Evolutionary conservation across 2,888 invertebrate species (phyloP).

Genomic region (Pteria penguin): DNA sequence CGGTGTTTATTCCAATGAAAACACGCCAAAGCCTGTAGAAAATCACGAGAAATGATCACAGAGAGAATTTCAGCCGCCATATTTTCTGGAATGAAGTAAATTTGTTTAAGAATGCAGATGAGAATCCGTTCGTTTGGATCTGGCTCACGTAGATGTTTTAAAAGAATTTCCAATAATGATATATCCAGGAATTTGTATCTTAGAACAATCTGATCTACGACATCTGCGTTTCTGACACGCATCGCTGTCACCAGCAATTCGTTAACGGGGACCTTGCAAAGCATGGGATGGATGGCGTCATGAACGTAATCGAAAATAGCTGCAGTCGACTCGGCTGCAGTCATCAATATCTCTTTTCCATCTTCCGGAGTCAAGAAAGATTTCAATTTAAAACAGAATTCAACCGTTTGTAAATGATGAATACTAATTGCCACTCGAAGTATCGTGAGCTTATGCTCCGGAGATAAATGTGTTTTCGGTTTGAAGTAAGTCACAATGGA

Average conservation of each 20-base stretch:
- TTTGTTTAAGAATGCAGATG: neutral
- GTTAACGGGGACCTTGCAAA: neutral
- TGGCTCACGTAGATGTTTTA: neutral
- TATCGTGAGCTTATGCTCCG: neutral
- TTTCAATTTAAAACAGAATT: neutral
- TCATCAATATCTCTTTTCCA: neutral
- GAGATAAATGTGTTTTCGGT: neutral
- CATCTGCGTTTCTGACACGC: neutral
- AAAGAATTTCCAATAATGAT: neutral
- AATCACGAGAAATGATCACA: neutral
- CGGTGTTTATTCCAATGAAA: neutral
- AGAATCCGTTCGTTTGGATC: neutral
- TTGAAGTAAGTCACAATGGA: neutral
- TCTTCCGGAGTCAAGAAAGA: neutral
- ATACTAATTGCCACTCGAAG: neutral
- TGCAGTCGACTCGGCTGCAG: neutral
- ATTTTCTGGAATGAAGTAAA: neutral
- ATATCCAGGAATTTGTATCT: neutral
- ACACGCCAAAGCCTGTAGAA: neutral
- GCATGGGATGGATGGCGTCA: neutral
- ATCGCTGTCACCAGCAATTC: neutral
- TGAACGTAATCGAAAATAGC: neutral
- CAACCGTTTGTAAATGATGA: neutral
- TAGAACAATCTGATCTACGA: neutral
- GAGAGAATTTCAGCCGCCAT: neutral